These are phyloP conservation scores for Lepeophtheirus nordmannii DNA, from an alignment of 2,888 invertebrate genomes.

Conservation along the genomic window DNA sequence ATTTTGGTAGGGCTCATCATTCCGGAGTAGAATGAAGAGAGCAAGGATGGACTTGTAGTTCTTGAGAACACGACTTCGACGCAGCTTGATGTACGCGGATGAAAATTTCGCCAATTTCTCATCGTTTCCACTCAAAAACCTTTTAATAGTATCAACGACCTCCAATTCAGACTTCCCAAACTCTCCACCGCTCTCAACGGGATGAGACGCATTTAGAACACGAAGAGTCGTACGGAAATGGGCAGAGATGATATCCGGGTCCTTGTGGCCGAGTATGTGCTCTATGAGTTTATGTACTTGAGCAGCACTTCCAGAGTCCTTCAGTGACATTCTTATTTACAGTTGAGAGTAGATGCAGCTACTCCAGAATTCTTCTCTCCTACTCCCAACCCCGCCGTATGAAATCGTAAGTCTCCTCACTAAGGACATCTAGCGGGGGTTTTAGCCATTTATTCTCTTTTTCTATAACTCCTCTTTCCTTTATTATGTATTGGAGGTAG, in stretches of 20 bases:
- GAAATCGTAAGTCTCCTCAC: no score
- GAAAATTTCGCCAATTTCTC: not conserved
- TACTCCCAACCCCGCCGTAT: no score
- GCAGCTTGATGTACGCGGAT: not conserved
- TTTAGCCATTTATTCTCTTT: no score
- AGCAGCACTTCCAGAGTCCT: not conserved
- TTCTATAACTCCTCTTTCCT: no score
- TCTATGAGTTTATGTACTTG: conserved; percentile 1
- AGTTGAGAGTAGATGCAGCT: conserved; percentile 25
- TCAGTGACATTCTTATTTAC: not conserved
- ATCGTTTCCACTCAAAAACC: not conserved
- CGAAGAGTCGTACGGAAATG: conserved; percentile 1
- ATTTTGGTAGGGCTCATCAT: not conserved
- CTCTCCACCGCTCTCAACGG: not conserved
- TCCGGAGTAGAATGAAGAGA: not conserved
- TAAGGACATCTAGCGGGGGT: no score
- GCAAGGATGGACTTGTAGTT: conserved; percentile 1
- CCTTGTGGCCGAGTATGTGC: not conserved
- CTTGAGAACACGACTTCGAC: not conserved
- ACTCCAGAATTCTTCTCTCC: not conserved
- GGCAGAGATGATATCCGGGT: not conserved
- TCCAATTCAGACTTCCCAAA: not conserved
- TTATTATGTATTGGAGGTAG: no score
- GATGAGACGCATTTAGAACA: not conserved
- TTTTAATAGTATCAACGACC: not conserved